Evolutionary conservation across 2,113 vertebrate genomes (phyloP).

Genomic region (Pseudolaguvia tuberculata): DNA sequence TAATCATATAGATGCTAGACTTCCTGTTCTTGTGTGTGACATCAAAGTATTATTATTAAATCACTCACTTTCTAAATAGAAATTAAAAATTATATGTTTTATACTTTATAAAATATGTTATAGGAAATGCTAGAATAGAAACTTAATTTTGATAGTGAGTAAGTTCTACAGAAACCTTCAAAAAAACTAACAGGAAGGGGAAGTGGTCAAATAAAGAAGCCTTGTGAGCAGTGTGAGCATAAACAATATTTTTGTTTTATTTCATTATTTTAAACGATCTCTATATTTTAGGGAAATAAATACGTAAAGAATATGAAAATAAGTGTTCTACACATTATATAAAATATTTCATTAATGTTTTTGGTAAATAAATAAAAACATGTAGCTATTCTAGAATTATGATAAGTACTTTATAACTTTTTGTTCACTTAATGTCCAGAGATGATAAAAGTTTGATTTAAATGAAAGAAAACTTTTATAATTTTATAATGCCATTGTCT

Average conservation of each 20-base stretch:
- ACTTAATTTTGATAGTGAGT: constrained; percentile 1
- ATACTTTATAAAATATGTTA: neutral
- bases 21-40: neutral
- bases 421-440: no score
- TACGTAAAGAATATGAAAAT: no score
- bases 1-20: neutral
- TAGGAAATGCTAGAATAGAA: constrained; percentile 20
- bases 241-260: neutral
- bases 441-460: no score
- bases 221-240: neutral
- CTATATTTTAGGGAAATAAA: neutral
- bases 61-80: neutral
- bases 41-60: neutral
- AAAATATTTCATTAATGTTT: no score
- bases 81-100: neutral
- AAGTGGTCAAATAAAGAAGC: constrained; percentile 36
- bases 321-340: no score
- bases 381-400: no score
- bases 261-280: neutral
- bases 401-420: no score
- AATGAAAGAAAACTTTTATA: no score
- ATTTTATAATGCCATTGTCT: neutral
- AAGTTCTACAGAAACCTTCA: constrained; percentile 2
- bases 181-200: constrained; percentile 6
- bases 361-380: no score